Evolutionary conservation across 1,140 invertebrate genomes (phyloP), one percentile per base, ranked within the genome.

Genomic region (Pogonomyrmex californicus): DNA sequence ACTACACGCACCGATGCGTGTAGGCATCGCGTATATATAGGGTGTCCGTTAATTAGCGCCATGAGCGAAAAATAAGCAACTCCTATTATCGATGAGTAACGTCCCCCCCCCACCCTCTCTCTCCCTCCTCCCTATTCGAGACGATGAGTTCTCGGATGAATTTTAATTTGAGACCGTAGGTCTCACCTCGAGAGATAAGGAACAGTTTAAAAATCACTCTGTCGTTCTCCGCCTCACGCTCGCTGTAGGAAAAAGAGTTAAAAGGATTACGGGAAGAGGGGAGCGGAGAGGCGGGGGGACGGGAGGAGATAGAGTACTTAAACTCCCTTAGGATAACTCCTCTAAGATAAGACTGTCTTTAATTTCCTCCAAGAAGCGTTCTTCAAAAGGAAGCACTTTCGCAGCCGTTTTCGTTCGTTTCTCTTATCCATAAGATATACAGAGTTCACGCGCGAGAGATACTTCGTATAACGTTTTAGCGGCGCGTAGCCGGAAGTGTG

Each of bases 11-110:
- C 23, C 14, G 17, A 14, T 44, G 47, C 77, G 17, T 17, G 54
- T 75, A 41, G 38, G 38, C 66, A 60, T 60, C 14, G 36, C 47
- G 30, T 62, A 60, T 82, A 60, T 82, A 83, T 4, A 58, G 44
- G 23, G 47, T 75, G 54, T 47, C n/a, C 12, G 54, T 36, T 49
- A 47, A 73, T 60, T 60, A 41, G 7, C 41, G 65, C 23, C 62
- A n/a, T n/a, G 14, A 17, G 38, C 38, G 14, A 17, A 65, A 62
- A 56, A 30, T 36, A 68, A 33, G 14, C 56, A 7, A 2, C 12
- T 17, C 47, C 12, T 33, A 3, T 51, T 44, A 1, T 38, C 44
- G 14, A 41, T 9, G 36, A 33, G 14, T 33, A 12, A 47, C 38
- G 23, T 47, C 7, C n/a, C 54, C 36, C 23, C 23, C 23, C 23